A percentile compares a stretch with the other conserved stretches of the same genome.
phyloP scores from a whole-genome alignment of 2,888 invertebrate genomes.

The Dastarcus helophoroides region DNA sequence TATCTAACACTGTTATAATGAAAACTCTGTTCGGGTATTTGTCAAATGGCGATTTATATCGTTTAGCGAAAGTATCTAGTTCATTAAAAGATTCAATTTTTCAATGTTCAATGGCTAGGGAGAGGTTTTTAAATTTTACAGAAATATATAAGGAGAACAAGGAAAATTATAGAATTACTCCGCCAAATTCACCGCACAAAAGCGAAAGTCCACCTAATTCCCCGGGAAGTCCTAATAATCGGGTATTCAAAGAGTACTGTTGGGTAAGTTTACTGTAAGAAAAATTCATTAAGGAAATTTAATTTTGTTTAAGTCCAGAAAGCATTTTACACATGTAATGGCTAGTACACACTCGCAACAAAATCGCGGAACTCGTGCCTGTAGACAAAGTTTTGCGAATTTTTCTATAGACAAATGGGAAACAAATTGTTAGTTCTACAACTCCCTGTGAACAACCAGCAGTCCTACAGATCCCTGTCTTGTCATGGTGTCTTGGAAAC shows the following conservation, averaged over 20 bases:
- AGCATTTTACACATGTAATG: no score
- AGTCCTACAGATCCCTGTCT: no score
- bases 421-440: no score
- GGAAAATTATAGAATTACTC: slow-evolving; percentile 28
- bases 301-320: slow-evolving; percentile 5
- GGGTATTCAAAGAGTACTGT: slow-evolving; percentile 19
- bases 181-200: slow-evolving; percentile 17
- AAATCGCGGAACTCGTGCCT: no score
- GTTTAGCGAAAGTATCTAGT: slow-evolving; percentile 24
- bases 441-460: no score
- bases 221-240: slow-evolving; percentile 7
- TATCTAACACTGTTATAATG: slow-evolving; percentile 23
- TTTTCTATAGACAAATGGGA: no score
- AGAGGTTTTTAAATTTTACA: slow-evolving; percentile 17
- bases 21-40: slow-evolving; percentile 25
- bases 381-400: no score
- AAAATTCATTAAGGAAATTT: slow-evolving; percentile 5
- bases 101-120: slow-evolving; percentile 14
- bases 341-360: no score
- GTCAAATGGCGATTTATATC: slow-evolving; percentile 28
- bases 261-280: slow-evolving; percentile 16
- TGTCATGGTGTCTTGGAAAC: no score
- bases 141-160: slow-evolving; percentile 21
- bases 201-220: slow-evolving; percentile 13
- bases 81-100: slow-evolving; percentile 17